Base-by-base conservation (phyloP, 2,113 vertebrate species). In the Odocoileus virginianus region DNA sequence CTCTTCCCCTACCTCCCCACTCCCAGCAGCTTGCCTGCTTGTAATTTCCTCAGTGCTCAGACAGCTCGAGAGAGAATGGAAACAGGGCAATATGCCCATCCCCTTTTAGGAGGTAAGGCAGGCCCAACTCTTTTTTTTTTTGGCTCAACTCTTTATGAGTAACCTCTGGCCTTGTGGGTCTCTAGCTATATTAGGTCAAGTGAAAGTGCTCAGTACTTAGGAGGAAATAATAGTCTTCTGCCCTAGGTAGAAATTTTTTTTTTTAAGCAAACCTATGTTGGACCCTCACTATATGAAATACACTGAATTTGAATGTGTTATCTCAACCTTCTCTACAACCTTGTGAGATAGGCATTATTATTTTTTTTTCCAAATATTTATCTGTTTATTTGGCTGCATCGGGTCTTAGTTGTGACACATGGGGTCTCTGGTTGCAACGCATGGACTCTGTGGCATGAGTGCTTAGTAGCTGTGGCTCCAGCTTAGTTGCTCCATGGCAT, bases 41-140 rank as follows among this genome's bases (percentile, higher is more conserved):
- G 36, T 97, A 94, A 93, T 96, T 96, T 96, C 90, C 91, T 96
- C 86, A 91, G 84, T 92, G 74, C 47, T 88, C 28, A 95, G 94
- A 89, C 33, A 97, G 40, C 82, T 55, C 58, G 40, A 92, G 52
- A 88, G 92, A 86, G 94, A 92, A 83, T 95, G 88, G 92, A 98
- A 97, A 94, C 50, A 97, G 96, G 96, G 94, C 85, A 96, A 23
- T 58, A 36, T 91, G 86, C 93, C 95, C 58, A 83, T 76, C 57
- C 55, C 60, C 45, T 98, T 94, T 94, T 89, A 76, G 96, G 78
- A 98, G 74, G 61, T 40, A 81, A 1, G 74, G 30, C 16, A 61
- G 93, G 13, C 45, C 47, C n/a, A 79, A 67, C 55, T 91, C 43
- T 88, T 3, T 87, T 43, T 43, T 43, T 43, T 43, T 43, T 43